Evolutionary conservation across 2,888 invertebrate species (phyloP).

Genomic region (Sabellastarte sp.): DNA sequence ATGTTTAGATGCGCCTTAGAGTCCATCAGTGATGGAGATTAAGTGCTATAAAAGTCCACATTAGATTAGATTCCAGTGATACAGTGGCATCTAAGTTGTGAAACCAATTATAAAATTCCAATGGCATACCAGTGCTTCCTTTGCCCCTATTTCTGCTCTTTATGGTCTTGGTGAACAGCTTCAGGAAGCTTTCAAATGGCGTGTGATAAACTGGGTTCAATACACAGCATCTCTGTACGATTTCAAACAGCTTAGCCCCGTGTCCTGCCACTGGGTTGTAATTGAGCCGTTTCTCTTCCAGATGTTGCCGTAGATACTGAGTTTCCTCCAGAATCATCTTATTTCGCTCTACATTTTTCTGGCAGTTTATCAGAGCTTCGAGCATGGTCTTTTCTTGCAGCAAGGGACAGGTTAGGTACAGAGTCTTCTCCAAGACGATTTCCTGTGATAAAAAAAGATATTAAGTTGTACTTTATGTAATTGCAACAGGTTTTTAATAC

Average conservation of each 20-base stretch:
- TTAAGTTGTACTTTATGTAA: no score
- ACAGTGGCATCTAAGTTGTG: no score
- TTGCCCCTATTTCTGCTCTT: conserved; percentile 47
- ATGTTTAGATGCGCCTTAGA: no score
- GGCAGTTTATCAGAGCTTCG: conserved; percentile 46
- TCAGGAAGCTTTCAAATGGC: conserved; percentile 46
- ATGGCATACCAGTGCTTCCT: conserved; percentile 39
- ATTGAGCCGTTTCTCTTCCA: conserved; percentile 49
- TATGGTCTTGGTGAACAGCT: conserved; percentile 43
- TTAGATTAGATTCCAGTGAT: no score
- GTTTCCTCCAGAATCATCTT: conserved; percentile 49
- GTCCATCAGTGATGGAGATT: no score
- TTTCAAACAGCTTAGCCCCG: conserved; percentile 50
- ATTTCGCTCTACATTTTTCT: conserved; percentile 45
- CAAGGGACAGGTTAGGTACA: conserved; percentile 45
- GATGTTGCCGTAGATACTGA: conserved; percentile 45
- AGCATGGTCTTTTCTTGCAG: conserved; percentile 54
- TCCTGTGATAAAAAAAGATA: no score
- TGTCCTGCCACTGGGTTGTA: conserved; percentile 50
- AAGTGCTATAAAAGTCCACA: no score
- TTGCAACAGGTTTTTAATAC: no score
- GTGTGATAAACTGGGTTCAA: conserved; percentile 49
- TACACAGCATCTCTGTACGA: conserved; percentile 44
- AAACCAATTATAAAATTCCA: neutral
- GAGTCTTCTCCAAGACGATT: conserved; percentile 48